Evolutionary conservation across 2,888 invertebrate species (phyloP).

Genomic region (Xestia xanthographa): DNA sequence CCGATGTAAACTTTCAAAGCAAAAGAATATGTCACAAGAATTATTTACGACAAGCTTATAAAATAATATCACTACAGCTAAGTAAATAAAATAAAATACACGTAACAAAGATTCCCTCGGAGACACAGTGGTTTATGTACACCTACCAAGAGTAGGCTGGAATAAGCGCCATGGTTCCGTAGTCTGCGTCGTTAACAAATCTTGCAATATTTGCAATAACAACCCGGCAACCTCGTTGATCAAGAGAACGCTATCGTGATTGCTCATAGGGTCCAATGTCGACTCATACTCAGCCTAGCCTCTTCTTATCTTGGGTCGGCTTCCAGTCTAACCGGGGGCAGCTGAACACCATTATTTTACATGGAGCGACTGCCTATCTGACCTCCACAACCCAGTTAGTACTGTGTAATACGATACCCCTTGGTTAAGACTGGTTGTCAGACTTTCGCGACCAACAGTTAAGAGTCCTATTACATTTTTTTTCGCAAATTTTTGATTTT

Average conservation of each 20-base stretch:
- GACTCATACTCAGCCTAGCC: too few species aligned
- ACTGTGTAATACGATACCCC: too few species aligned
- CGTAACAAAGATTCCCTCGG: conserved; percentile 52
- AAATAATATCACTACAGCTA: conserved; percentile 60
- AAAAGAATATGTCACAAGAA: background rate
- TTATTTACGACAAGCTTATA: conserved; percentile 48
- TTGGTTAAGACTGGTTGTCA: too few species aligned
- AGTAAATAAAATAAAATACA: conserved; percentile 67
- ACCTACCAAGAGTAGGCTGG: background rate
- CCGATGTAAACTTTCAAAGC: background rate
- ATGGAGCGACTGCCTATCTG: too few species aligned
- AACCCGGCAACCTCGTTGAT: background rate
- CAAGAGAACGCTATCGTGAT: background rate
- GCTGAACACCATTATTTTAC: too few species aligned
- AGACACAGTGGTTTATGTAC: conserved; percentile 53
- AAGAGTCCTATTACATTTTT: too few species aligned
- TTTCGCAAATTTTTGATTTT: too few species aligned
- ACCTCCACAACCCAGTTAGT: too few species aligned
- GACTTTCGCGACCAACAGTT: too few species aligned
- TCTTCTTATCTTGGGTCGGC: too few species aligned
- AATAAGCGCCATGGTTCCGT: conserved; percentile 34
- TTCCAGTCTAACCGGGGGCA: too few species aligned
- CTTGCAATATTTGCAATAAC: background rate
- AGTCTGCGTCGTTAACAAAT: background rate
- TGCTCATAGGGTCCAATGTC: background rate